Base-by-base conservation (phyloP, 1,140 invertebrate genomes). In the Drosophila nannoptera region DNA sequence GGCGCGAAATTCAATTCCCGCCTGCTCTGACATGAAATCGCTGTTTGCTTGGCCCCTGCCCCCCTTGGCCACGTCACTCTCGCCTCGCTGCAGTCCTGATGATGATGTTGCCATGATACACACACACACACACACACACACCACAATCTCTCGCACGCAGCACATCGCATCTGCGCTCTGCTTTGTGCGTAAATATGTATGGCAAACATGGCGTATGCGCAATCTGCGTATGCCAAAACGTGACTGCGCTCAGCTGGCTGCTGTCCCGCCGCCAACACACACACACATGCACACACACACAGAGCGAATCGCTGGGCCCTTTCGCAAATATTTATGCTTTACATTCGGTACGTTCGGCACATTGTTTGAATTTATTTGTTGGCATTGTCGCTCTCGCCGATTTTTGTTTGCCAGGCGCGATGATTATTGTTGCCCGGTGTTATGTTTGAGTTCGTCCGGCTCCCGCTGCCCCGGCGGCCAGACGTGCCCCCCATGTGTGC, bases 341-440 rank as follows among this genome's bases (percentile, higher is more conserved):
- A 84, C 80, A 80, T 84, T 84, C 84, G 22, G 22, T 22, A 22
- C 75, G 59, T 83, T 83, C 78, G 78, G 78, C 80, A 80, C 77
- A 86, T 86, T 86, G 81, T 86, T 86, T 86, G 77, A 86, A 86
- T 86, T 86, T 86, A 86, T 84, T 84, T 84, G 80, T 71, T 77
- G 69, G 65, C 69, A 70, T 84, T 84, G 80, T 86, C 69, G 77
- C 65, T 77, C 56, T 56, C 33, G 54, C 54, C 40, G 45, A 22
- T 22, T 45, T 56, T 33, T 62, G 69, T 73, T 80, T 84, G 81
- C 73, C 60, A 61, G 22, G 72, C 66, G 67, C 59, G 80, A 84
- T 84, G 78, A 78, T 84, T 83, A 70, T 83, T 86, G 73, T 86
- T 76, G 71, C 43, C 38, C 32, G 35, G 48, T 53, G 42, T 54